Conservation (phyloP, 2,888 invertebrate species). For the Alitta virens region DNA sequence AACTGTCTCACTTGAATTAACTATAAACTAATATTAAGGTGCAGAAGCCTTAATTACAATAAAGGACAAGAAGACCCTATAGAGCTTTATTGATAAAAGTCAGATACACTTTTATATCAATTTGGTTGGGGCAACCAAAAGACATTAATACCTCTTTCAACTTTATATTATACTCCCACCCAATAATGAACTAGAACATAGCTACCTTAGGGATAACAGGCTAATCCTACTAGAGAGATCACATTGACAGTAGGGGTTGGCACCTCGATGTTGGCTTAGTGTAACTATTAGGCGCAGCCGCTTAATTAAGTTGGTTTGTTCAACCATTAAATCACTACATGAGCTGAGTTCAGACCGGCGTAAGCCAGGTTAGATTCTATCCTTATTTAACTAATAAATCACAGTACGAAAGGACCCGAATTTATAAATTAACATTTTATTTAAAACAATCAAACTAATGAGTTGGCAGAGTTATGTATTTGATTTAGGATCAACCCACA, state of each 20-base stretch:
- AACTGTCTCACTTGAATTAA: constrained; percentile 24
- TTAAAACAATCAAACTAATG: too few species aligned
- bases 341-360: constrained; percentile 86
- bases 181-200: constrained; percentile 23
- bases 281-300: constrained; percentile 67
- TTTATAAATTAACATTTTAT: too few species aligned
- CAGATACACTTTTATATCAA: background rate
- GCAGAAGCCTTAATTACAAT: constrained; percentile 28
- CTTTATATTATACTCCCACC: constrained; percentile 12
- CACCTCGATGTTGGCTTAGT: constrained; percentile 84
- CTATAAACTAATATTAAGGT: constrained; percentile 29
- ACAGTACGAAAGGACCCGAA: constrained; percentile 82
- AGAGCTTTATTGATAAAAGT: constrained; percentile 23
- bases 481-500: constrained; percentile 70
- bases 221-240: constrained; percentile 37
- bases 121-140: constrained; percentile 30
- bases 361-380: constrained; percentile 85
- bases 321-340: constrained; percentile 81
- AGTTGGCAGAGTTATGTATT: constrained; percentile 70
- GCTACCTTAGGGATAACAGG: constrained; percentile 45
- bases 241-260: constrained; percentile 38
- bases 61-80: constrained; percentile 34
- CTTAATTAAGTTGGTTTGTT: constrained; percentile 63
- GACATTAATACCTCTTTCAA: constrained; percentile 12
- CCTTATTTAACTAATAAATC: constrained; percentile 61